Conservation (phyloP, 2,797 vertebrate species). For the Melanotaenia boesemani region DNA sequence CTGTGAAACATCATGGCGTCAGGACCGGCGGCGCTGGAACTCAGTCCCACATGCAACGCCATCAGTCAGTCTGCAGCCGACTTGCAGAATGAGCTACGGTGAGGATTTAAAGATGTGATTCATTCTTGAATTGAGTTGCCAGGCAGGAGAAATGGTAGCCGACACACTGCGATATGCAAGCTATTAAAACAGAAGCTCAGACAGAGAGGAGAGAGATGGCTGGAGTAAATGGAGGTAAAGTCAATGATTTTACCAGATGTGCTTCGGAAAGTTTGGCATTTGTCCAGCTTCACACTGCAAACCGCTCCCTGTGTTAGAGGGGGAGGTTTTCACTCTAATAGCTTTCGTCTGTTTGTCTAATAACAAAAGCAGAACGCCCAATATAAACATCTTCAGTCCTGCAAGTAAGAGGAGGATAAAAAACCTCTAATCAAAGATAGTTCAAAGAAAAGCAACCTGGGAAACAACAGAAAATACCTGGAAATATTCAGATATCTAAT, state of each 20-base stretch:
- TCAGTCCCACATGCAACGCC: conserved; percentile 51
- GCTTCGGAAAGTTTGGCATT: conserved; percentile 60
- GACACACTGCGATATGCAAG: conserved; percentile 60
- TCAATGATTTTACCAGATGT: conserved; percentile 80
- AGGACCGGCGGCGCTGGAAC: conserved; percentile 33
- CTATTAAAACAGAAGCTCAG: conserved; percentile 84
- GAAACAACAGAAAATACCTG: too few species aligned
- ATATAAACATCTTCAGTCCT: conserved; percentile 67
- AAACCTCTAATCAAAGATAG: conserved; percentile 33
- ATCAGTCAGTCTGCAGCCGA: conserved; percentile 53
- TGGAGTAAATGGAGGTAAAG: conserved; percentile 65
- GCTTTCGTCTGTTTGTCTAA: conserved; percentile 64
- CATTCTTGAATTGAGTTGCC: conserved; percentile 74
- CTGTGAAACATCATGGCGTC: conserved; percentile 49
- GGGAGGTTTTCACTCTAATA: conserved; percentile 56
- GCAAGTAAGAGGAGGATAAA: conserved; percentile 36
- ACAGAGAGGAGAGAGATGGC: conserved; percentile 45
- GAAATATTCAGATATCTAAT: background rate
- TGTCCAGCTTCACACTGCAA: conserved; percentile 67
- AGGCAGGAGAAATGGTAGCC: conserved; percentile 63
- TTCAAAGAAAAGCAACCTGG: conserved; percentile 7
- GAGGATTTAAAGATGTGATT: conserved; percentile 62
- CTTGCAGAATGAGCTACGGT: conserved; percentile 66
- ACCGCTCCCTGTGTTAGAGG: conserved; percentile 62
- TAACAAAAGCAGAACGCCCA: conserved; percentile 72